Base-by-base conservation (phyloP, 1,140 invertebrate genomes). In the Nixonia krombeini region DNA sequence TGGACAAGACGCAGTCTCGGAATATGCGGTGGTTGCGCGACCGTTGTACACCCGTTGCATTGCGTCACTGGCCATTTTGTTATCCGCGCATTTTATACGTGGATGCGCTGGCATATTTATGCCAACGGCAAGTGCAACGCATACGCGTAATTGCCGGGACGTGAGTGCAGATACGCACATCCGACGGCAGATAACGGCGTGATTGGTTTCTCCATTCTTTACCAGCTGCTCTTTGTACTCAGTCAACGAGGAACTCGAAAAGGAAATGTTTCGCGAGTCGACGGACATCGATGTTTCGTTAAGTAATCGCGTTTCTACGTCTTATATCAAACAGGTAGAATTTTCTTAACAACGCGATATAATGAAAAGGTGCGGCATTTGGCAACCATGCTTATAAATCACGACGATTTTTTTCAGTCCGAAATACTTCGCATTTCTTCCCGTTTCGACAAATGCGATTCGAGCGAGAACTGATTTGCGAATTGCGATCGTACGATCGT, bases 51-150 rank as follows among this genome's bases (percentile, higher is more conserved):
- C 17, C 15, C 35, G 35, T 13, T 12, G 9, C 5, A 16, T 63
- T 63, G 40, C 59, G 38, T 45, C 37, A 56, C 29, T 35, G 38
- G 40, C 44, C 42, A 49, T 62, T 62, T 62, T 62, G 42, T 62
- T 62, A 44, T 62, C 37, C 25, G 10, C 31, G 1, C 12, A 44
- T 53, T 53, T 62, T 41, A 44, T 49, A 5, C 50, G 44, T 29
- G 51, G 45, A 61, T 61, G 57, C 23, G 15, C 26, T 17, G 47
- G 16, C 38, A 51, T 40, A 25, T 52, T 59, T 51, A 59, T 40
- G 38, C 17, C 56, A 63, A 56, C 42, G 12, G 29, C 51, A 55
- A 50, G 57, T 61, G 57, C 57, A 61, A 51, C 7, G 33, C 38
- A 52, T 40, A 45, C 47, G 47, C 38, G 26, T 59, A 59, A 59